phyloP scores from a whole-genome alignment of 2,888 invertebrate species.

The Polylopha cassiicola region DNA sequence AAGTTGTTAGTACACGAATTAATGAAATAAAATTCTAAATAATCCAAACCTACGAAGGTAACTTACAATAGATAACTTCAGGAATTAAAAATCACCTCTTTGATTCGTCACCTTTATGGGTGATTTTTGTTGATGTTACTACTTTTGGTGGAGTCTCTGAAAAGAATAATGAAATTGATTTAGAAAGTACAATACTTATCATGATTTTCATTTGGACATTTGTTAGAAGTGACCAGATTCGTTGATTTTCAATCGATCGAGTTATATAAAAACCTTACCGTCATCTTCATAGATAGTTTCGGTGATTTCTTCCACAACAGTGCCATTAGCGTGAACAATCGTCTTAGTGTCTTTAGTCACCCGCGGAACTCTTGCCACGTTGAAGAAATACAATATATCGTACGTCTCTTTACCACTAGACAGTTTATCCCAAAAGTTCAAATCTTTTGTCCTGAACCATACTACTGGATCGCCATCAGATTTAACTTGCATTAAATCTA shows the following conservation, averaged over 20 bases:
- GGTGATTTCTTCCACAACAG: conserved; percentile 36
- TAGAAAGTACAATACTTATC: background rate
- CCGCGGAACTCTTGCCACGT: conserved; percentile 33
- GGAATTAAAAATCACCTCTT: conserved; percentile 4
- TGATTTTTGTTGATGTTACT: conserved; percentile 9
- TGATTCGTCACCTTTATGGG: conserved; percentile 4
- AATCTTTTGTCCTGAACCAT: conserved; percentile 15
- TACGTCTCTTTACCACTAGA: conserved; percentile 21
- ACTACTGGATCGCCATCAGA: conserved; percentile 1
- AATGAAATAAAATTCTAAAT: conserved; percentile 7
- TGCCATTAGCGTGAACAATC: conserved; percentile 46
- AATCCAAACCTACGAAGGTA: background rate
- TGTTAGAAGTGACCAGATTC: too few relatives aligned
- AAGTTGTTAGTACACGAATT: too few relatives aligned
- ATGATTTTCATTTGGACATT: background rate
- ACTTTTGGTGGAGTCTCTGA: conserved; percentile 17
- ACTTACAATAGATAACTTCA: background rate
- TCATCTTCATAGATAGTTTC: conserved; percentile 12
- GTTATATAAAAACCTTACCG: background rate
- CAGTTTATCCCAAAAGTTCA: conserved; percentile 30
- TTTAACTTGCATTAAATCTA: background rate
- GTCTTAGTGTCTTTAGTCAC: conserved; percentile 39
- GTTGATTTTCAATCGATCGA: too few relatives aligned
- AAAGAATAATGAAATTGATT: background rate
- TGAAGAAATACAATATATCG: conserved; percentile 37